Conservation (phyloP, 1,140 invertebrate genomes). For the Gonioctena quinquepunctata region DNA sequence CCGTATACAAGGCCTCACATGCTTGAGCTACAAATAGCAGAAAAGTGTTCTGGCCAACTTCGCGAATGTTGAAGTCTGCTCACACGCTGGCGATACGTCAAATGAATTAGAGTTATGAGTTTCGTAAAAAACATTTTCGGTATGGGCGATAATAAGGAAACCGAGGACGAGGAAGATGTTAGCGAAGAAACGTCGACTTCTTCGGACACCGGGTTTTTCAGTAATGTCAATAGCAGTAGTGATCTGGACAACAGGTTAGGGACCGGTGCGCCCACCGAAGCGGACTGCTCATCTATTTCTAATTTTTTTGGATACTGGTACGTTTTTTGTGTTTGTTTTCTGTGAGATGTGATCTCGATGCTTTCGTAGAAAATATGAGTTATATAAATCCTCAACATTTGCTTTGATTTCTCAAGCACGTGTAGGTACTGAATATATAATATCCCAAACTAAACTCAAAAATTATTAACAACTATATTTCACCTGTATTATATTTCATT, state of each 20-base stretch:
- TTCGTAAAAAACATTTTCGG: constrained; percentile 49
- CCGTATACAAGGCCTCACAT: constrained; percentile 38
- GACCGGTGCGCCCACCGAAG: constrained; percentile 29
- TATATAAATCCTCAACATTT: too few species aligned
- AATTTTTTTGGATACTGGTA: constrained; percentile 55
- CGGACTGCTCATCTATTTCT: constrained; percentile 51
- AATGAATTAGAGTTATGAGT: constrained; percentile 40
- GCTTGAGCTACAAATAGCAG: constrained; percentile 43
- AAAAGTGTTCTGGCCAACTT: constrained; percentile 14
- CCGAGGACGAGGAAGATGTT: constrained; percentile 47
- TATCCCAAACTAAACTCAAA: too few species aligned
- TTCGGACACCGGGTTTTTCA: constrained; percentile 47
- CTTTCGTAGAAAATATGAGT: too few species aligned
- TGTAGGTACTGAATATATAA: too few species aligned
- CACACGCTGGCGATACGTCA: neutral
- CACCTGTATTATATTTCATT: too few species aligned
- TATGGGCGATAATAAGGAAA: constrained; percentile 30
- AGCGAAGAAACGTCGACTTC: constrained; percentile 45
- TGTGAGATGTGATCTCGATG: neutral
- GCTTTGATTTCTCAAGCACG: too few species aligned
- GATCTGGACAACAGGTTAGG: constrained; percentile 35
- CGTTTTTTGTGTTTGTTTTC: constrained; percentile 23
- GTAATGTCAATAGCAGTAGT: constrained; percentile 41
- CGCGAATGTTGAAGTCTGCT: too few species aligned
- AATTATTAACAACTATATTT: too few species aligned